Percentiles rank a stretch among this genome's conserved stretches.
phyloP scores from a whole-genome alignment of 2,797 vertebrate genomes.

The Dallia pectoralis region DNA sequence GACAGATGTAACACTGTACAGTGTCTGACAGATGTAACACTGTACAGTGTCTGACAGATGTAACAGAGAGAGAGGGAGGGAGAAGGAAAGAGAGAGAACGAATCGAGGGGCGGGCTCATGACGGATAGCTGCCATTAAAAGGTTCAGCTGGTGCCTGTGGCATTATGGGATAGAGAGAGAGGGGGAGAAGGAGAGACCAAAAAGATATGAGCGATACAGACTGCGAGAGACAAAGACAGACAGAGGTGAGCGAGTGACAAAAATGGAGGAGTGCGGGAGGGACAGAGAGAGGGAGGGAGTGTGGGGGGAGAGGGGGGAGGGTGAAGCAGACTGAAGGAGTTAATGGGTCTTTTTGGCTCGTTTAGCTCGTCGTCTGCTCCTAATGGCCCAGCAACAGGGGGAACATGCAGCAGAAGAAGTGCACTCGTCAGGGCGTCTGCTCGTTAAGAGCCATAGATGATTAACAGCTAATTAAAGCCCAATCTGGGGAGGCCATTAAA shows the following conservation, averaged over 20 bases:
- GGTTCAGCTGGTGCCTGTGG: constrained; percentile 83
- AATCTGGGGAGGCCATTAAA: constrained; percentile 78
- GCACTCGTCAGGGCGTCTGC: constrained; percentile 8
- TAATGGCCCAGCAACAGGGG: constrained; percentile 74
- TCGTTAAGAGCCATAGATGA: constrained; percentile 78
- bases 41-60: neutral
- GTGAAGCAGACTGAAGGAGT: constrained; percentile 61
- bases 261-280: too few species aligned
- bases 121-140: constrained; percentile 86
- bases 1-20: neutral
- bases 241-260: constrained; percentile 78
- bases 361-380: constrained; percentile 70
- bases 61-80: constrained; percentile 22
- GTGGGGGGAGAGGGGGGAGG: constrained; percentile 39
- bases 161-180: constrained; percentile 64
- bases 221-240: constrained; percentile 57
- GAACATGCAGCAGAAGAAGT: constrained; percentile 62
- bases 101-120: constrained; percentile 76
- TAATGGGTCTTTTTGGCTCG: constrained; percentile 77
- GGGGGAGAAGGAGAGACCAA: constrained; percentile 17
- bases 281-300: constrained; percentile 51
- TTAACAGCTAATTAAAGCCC: constrained; percentile 83
- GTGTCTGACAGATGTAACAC: too few species aligned
- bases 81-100: constrained; percentile 55
- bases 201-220: too few species aligned